Percentiles rank a stretch among this genome's conserved stretches.
phyloP scores from a whole-genome alignment of 2,888 invertebrate species.

The Amphipyra tragopoginis region DNA sequence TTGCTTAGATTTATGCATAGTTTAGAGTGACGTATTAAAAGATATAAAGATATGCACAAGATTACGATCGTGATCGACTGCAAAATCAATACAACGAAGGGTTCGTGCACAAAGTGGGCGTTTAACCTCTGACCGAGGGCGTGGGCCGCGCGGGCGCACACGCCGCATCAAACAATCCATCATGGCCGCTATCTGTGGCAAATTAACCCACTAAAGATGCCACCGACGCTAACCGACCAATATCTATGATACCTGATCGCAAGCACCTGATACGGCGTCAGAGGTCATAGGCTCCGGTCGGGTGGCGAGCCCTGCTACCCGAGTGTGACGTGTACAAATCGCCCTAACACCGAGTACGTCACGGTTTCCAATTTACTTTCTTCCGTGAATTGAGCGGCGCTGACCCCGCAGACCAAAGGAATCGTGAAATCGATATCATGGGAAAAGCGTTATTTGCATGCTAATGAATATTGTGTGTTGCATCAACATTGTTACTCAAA shows the following conservation, averaged over 20 bases:
- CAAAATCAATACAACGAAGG: conserved; percentile 85
- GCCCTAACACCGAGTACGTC: conserved; percentile 74
- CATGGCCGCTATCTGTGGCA: conserved; percentile 82
- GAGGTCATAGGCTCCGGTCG: conserved; percentile 57
- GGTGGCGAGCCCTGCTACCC: conserved; percentile 66
- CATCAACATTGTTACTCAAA: conserved; percentile 22
- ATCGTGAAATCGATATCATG: conserved; percentile 76
- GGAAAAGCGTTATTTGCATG: conserved; percentile 74
- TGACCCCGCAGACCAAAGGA: conserved; percentile 73
- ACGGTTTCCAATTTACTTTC: conserved; percentile 84
- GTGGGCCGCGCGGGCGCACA: conserved; percentile 77
- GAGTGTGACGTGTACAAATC: conserved; percentile 84
- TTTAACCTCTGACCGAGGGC: conserved; percentile 85
- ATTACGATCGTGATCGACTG: conserved; percentile 81
- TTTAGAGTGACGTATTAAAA: conserved; percentile 59
- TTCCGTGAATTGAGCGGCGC: conserved; percentile 74
- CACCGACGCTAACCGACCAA: conserved; percentile 71
- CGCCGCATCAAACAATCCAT: conserved; percentile 84
- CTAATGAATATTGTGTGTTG: conserved; percentile 54
- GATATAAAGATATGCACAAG: conserved; percentile 70
- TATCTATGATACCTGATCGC: conserved; percentile 53
- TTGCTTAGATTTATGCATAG: conserved; percentile 43
- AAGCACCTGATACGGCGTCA: conserved; percentile 41
- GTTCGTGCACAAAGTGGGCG: conserved; percentile 87
- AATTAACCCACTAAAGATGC: conserved; percentile 84